Percentiles rank a stretch among this genome's conserved stretches.
phyloP scores from a whole-genome alignment of 1,140 invertebrate genomes.

The Rhopalosiphum padi region DNA sequence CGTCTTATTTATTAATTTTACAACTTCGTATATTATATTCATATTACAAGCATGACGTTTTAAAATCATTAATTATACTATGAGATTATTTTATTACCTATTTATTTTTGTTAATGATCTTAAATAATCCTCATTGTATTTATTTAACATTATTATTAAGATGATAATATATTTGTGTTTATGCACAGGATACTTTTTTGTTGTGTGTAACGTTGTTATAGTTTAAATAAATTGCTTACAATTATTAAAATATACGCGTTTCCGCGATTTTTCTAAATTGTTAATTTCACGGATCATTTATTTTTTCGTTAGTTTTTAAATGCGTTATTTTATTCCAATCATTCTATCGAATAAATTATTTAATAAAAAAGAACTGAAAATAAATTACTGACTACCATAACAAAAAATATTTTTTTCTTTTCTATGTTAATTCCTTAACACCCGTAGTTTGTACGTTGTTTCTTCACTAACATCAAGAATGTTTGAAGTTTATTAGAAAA shows the following conservation, averaged over 20 bases:
- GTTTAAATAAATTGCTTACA: not conserved
- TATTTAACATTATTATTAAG: not conserved
- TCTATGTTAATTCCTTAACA: not conserved
- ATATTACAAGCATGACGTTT: no score
- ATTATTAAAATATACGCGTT: not conserved
- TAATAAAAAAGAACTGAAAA: not conserved
- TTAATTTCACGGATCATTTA: slow-evolving; percentile 42
- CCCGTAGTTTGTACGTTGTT: not conserved
- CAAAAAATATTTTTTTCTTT: not conserved
- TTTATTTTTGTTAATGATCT: not conserved
- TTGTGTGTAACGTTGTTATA: not conserved
- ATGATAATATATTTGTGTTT: not conserved
- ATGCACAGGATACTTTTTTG: not conserved
- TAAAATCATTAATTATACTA: not conserved
- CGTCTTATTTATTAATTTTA: no score
- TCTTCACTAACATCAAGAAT: not conserved
- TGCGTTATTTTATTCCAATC: not conserved
- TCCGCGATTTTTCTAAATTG: not conserved
- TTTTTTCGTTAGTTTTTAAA: not conserved
- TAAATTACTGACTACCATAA: not conserved
- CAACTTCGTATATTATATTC: not conserved
- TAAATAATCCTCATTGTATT: not conserved
- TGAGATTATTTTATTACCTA: not conserved
- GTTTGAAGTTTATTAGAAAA: not conserved
- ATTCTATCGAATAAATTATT: not conserved